Evolutionary conservation across 1,140 invertebrate genomes (phyloP), one percentile per base, ranked within the genome.

Genomic region (Drosophila azteca): DNA sequence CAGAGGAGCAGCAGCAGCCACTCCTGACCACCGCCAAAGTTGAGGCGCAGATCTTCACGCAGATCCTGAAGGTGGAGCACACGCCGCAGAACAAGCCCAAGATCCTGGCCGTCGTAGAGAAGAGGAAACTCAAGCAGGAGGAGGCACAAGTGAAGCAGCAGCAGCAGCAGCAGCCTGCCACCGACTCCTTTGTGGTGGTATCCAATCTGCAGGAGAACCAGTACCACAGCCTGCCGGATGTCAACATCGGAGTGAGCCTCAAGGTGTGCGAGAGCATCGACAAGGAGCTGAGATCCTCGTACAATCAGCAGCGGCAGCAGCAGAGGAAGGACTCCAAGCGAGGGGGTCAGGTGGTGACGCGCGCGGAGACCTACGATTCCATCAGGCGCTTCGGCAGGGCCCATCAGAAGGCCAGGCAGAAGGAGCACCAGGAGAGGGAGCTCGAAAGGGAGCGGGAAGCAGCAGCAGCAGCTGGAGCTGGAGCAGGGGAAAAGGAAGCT

Each of bases 141-240:
- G 50, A 78, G 35, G 35, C 35, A 3, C 35, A 39, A 43, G 53
- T 24, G 1, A 55, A 45, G 43, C 59, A 62, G 41, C 29, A 50
- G 9, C 55, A 78, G 0, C 81, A 81, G 24, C 69, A 75, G 0
- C 82, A 87, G 50, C 35, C 35, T 4, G 66, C 70, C 31, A 82
- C 82, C 3, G 82, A 87, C 17, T 71, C 55, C 11, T 75, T 78
- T 9, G 52, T 78, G 22, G 29, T 77, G 1, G 59, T 90, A 58
- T 72, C 82, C 35, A 90, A 90, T 77, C 73, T 90, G 5, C 44
- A 46, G 53, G 94, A 94, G 91, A 95, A 95, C 90, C 94, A 95
- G 83, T 95, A 95, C 73, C 94, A 94, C 84, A 95, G 94, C 5
- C 89, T 95, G 60, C 94, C 94, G 7, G 94, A 95, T 90, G 94